A percentile compares a stretch with the other conserved stretches of the same genome.
Evolutionary conservation across 1,140 invertebrate genomes (phyloP).

Genomic region (Drosophila paulistorum): DNA sequence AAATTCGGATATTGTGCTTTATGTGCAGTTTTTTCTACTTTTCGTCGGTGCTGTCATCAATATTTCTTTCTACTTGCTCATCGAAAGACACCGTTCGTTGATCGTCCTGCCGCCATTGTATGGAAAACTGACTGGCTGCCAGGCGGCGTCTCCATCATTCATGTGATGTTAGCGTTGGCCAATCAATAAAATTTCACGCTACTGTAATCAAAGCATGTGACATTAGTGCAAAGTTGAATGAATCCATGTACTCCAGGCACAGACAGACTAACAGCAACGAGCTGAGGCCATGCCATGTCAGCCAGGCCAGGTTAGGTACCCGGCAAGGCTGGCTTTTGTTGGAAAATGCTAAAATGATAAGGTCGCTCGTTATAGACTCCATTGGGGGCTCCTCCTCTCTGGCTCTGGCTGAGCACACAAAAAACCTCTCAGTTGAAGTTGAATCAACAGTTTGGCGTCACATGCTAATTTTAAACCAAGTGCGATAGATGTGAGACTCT

Average conservation of each 20-base stretch:
- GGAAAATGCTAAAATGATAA: conserved; percentile 57
- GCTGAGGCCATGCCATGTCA: conserved; percentile 6
- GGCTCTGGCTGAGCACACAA: conserved; percentile 13
- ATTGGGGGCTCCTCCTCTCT: not conserved
- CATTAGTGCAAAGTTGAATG: conserved; percentile 82
- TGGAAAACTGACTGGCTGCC: conserved; percentile 28
- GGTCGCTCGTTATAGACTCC: conserved; percentile 59
- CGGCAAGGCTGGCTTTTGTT: conserved; percentile 47
- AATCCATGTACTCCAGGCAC: conserved; percentile 55
- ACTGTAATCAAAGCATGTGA: conserved; percentile 81
- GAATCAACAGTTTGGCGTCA: conserved; percentile 77
- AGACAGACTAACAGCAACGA: conserved; percentile 18
- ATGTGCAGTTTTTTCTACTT: not conserved
- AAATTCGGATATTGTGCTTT: not conserved
- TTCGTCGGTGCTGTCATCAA: conserved; percentile 12
- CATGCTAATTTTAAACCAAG: conserved; percentile 69
- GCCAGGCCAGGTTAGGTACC: conserved; percentile 18
- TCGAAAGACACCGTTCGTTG: not conserved
- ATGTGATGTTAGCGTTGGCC: conserved; percentile 63
- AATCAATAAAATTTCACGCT: conserved; percentile 83
- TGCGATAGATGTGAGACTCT: not conserved
- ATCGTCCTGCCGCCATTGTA: conserved; percentile 15
- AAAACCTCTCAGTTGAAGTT: conserved; percentile 21
- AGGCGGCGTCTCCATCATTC: conserved; percentile 46
- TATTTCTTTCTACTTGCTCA: conserved; percentile 18